These are phyloP conservation scores for Paramormyrops kingsleyae DNA, from an alignment of 2,113 vertebrate genomes.

Conservation along the genomic window DNA sequence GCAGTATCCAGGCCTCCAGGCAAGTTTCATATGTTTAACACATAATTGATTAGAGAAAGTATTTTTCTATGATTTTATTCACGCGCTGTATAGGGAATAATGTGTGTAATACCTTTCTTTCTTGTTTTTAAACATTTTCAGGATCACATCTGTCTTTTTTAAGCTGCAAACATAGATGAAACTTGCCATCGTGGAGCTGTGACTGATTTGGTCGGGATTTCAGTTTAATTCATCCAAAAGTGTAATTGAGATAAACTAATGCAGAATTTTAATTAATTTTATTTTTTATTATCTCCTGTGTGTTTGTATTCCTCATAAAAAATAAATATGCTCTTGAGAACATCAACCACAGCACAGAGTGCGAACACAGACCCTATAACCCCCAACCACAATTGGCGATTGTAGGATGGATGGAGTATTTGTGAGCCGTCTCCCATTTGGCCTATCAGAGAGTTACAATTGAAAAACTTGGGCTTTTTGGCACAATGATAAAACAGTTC, in stretches of 20 bases:
- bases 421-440: background rate
- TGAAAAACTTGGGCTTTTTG: background rate
- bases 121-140: background rate
- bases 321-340: background rate
- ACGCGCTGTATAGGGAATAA: background rate
- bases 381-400: background rate
- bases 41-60: background rate
- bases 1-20: background rate
- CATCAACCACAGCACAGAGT: background rate
- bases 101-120: background rate
- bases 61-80: background rate
- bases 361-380: background rate
- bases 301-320: background rate
- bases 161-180: background rate
- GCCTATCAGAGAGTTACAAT: background rate
- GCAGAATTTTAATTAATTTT: background rate
- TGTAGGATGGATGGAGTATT: background rate
- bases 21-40: background rate
- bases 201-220: background rate
- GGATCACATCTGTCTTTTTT: background rate
- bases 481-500: background rate
- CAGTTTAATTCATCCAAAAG: background rate
- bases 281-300: background rate
- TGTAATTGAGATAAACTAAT: background rate
- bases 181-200: background rate